Conservation (phyloP, 2,888 invertebrate species). For the Byasa hedistus region DNA sequence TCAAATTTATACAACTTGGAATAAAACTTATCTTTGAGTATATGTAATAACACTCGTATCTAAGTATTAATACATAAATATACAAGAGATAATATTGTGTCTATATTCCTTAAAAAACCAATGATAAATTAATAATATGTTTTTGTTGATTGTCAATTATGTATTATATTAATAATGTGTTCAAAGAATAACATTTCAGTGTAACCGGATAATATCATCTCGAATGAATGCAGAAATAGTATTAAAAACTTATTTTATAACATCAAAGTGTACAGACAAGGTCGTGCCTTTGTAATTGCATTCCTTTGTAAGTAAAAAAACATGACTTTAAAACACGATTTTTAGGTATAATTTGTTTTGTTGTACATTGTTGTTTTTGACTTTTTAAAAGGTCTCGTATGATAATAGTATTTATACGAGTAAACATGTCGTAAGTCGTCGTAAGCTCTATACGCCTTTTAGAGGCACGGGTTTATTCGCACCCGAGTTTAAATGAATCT, state of each 20-base stretch:
- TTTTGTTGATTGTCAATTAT: too few species aligned
- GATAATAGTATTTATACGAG: too few species aligned
- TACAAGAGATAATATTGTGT: neutral
- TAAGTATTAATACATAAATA: neutral
- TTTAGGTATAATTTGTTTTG: neutral
- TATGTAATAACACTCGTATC: neutral
- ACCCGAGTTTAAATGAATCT: too few species aligned
- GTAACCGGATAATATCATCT: neutral
- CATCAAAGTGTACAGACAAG: constrained; percentile 1
- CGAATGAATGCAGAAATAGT: neutral
- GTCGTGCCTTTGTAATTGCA: neutral
- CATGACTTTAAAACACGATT: neutral
- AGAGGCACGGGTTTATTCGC: too few species aligned
- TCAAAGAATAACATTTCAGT: constrained; percentile 8
- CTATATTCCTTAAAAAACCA: neutral
- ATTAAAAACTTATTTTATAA: neutral
- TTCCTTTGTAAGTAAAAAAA: neutral
- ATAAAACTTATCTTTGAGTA: neutral
- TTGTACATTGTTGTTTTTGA: neutral
- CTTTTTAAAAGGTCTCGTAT: too few species aligned
- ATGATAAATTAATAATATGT: too few species aligned
- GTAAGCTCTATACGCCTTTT: too few species aligned
- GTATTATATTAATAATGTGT: neutral
- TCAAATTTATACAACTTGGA: neutral
- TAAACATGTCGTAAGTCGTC: too few species aligned